A percentile compares a stretch with the other conserved stretches of the same genome.
phyloP scores from a whole-genome alignment of 2,113 vertebrate genomes.

The Chinchilla lanigera region DNA sequence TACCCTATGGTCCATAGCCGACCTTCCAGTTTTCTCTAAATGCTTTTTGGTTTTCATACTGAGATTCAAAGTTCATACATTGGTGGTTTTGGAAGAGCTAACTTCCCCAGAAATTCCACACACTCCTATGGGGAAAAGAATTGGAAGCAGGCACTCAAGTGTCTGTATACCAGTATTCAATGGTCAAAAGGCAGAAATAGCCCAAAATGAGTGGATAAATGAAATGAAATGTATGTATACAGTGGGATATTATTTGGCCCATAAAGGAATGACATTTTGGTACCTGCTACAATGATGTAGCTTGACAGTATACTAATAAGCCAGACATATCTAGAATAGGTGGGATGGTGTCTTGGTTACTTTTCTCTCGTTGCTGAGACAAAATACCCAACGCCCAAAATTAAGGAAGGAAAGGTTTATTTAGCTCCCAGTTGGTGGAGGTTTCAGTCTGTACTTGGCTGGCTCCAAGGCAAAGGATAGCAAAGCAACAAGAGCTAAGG shows the following conservation, averaged over 20 bases:
- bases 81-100: background rate
- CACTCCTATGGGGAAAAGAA: background rate
- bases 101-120: background rate
- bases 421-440: no score
- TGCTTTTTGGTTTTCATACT: background rate
- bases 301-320: background rate
- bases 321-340: background rate
- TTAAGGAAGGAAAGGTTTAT: no score
- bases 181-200: background rate
- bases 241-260: background rate
- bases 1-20: background rate
- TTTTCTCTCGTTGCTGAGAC: no score
- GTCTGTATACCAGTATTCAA: background rate
- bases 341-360: no score
- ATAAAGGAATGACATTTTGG: background rate
- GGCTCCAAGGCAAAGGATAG: no score
- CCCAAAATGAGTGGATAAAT: background rate
- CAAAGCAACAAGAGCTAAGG: no score
- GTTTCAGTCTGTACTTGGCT: no score
- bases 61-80: background rate
- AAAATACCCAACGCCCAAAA: no score
- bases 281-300: background rate
- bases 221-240: background rate
- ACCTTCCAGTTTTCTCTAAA: background rate
- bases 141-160: background rate